Percentiles rank a stretch among this genome's conserved stretches.
Evolutionary conservation across 2,797 vertebrate species (phyloP).

Genomic region (Huso huso): DNA sequence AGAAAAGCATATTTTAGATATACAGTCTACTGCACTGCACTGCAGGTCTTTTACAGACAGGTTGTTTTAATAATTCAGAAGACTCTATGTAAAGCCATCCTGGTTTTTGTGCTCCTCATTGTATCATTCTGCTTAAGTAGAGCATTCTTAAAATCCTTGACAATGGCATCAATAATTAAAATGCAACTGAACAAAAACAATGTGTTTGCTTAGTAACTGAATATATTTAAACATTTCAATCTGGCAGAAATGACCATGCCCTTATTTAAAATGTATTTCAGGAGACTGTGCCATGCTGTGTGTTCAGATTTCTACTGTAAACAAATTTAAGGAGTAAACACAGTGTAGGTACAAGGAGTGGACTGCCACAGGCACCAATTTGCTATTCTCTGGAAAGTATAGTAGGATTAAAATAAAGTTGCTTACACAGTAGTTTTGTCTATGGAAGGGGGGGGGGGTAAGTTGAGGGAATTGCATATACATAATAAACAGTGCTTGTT

Average conservation of each 20-base stretch:
- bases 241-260: constrained; percentile 11
- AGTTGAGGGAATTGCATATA: constrained; percentile 44
- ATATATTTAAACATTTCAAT: not conserved
- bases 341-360: constrained; percentile 26
- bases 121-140: constrained; percentile 46
- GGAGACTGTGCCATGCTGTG: constrained; percentile 9
- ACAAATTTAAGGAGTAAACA: not conserved
- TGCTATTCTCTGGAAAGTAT: not conserved
- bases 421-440: constrained; percentile 37
- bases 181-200: constrained; percentile 55
- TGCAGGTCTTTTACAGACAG: constrained; percentile 39
- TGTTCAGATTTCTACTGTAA: not conserved
- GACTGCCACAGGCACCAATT: constrained; percentile 21
- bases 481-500: constrained; percentile 47
- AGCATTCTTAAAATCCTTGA: constrained; percentile 57
- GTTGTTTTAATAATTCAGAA: constrained; percentile 69
- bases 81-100: constrained; percentile 59
- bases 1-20: constrained; percentile 15
- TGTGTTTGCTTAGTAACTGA: constrained; percentile 37
- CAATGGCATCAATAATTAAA: constrained; percentile 70
- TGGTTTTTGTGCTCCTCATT: constrained; percentile 51
- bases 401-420: constrained; percentile 27
- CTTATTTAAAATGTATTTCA: constrained; percentile 34
- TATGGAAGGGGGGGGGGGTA: constrained; percentile 24
- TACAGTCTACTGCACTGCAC: constrained; percentile 15